A percentile compares a stretch with the other conserved stretches of the same genome.
Conservation (phyloP, 1,140 invertebrate genomes). For the Hirudo medicinalis region DNA sequence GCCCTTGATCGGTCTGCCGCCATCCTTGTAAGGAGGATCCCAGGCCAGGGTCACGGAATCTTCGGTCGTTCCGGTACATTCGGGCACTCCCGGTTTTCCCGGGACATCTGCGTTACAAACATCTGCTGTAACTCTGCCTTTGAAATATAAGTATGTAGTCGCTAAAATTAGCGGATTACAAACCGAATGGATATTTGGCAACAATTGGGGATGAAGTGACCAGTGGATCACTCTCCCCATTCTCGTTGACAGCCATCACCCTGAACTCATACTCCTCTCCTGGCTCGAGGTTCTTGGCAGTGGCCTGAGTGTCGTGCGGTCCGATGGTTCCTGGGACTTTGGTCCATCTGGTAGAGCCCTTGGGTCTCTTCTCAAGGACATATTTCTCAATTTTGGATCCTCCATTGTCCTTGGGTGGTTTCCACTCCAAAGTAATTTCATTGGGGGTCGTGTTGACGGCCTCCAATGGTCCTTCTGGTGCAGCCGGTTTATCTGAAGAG, state of each 20-base stretch:
- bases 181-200: conserved; percentile 83
- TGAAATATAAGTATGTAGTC: not conserved
- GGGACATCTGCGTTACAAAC: conserved; percentile 54
- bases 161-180: conserved; percentile 25
- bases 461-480: conserved; percentile 62
- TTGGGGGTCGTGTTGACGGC: conserved; percentile 90
- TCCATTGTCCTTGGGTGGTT: conserved; percentile 69
- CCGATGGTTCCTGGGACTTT: conserved; percentile 25
- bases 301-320: conserved; percentile 47
- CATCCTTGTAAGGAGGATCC: conserved; percentile 82
- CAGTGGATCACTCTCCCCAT: conserved; percentile 82
- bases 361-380: conserved; percentile 71
- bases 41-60: conserved; percentile 86
- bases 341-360: conserved; percentile 50
- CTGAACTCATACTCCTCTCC: conserved; percentile 90
- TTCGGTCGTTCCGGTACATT: conserved; percentile 70
- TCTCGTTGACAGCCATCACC: conserved; percentile 91
- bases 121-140: not conserved
- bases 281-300: conserved; percentile 72
- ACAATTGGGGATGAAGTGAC: conserved; percentile 71
- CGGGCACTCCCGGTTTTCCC: conserved; percentile 71
- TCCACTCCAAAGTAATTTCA: conserved; percentile 85
- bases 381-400: conserved; percentile 91
- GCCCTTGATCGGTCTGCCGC: conserved; percentile 57
- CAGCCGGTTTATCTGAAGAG: conserved; percentile 63